Conservation (phyloP, 1,140 invertebrate genomes). For the Hycleus phaleratus region DNA sequence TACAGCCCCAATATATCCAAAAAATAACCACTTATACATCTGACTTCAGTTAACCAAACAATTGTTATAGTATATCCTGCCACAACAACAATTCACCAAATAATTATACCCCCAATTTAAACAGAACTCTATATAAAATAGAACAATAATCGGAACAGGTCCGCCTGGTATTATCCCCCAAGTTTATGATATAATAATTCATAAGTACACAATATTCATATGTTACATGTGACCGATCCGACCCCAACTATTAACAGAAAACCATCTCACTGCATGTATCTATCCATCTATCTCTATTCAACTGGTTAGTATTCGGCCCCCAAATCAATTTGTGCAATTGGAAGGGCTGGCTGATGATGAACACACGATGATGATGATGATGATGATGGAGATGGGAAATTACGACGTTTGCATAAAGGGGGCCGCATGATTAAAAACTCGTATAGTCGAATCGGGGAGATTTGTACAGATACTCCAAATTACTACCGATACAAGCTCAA, state of each 20-base stretch:
- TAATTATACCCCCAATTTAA: constrained; percentile 4
- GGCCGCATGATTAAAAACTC: constrained; percentile 33
- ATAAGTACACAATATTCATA: constrained; percentile 33
- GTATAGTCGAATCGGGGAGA: constrained; percentile 19
- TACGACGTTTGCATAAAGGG: constrained; percentile 34
- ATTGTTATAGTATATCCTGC: not conserved
- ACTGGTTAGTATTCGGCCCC: constrained; percentile 14
- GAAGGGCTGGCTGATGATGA: constrained; percentile 29
- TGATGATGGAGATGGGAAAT: constrained; percentile 31
- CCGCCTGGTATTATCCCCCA: constrained; percentile 1
- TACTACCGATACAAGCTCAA: not conserved
- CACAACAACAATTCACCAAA: constrained; percentile 8
- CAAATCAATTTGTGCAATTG: constrained; percentile 38
- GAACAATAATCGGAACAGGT: not conserved
- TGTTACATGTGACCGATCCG: constrained; percentile 32
- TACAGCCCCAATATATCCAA: not conserved
- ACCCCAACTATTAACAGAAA: constrained; percentile 30
- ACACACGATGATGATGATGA: not conserved
- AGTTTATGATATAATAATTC: constrained; percentile 42
- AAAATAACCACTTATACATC: constrained; percentile 39
- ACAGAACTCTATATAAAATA: too few species aligned
- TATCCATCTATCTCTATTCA: constrained; percentile 8
- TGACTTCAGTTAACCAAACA: constrained; percentile 36
- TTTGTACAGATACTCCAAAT: constrained; percentile 23
- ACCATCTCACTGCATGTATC: constrained; percentile 6